phyloP scores from a whole-genome alignment of 2,888 invertebrate species.

The Osmoderma eremita region DNA sequence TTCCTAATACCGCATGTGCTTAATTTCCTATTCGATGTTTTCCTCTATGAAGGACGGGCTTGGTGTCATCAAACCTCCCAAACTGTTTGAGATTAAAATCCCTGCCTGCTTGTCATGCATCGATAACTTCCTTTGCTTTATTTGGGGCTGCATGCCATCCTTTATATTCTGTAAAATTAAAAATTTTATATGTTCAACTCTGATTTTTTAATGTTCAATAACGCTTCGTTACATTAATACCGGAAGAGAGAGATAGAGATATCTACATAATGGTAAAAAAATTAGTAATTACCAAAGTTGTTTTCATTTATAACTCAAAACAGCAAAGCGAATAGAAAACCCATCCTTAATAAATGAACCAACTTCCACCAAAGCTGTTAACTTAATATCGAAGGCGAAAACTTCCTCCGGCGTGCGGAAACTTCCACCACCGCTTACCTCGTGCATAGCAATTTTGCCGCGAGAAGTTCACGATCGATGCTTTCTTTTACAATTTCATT shows the following conservation, averaged over 20 bases:
- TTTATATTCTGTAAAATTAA: slow-evolving; percentile 63
- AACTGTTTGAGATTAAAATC: slow-evolving; percentile 65
- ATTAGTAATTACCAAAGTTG: too few species aligned
- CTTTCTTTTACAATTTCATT: slow-evolving; percentile 2
- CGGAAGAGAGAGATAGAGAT: too few species aligned
- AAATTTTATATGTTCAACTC: too few species aligned
- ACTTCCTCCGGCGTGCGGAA: slow-evolving; percentile 13
- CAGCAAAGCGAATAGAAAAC: too few species aligned
- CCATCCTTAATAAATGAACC: neutral
- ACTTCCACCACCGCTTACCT: slow-evolving; percentile 19
- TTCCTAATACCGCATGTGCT: neutral
- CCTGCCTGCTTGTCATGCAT: slow-evolving; percentile 63
- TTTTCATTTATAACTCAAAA: too few species aligned
- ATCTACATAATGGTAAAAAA: too few species aligned
- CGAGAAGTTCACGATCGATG: neutral
- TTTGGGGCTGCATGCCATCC: slow-evolving; percentile 64
- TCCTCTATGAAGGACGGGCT: slow-evolving; percentile 41
- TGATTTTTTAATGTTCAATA: too few species aligned
- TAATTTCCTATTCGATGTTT: slow-evolving; percentile 29
- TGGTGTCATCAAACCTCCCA: slow-evolving; percentile 42
- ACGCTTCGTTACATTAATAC: too few species aligned
- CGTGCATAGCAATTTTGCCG: slow-evolving; percentile 26
- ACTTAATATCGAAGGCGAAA: slow-evolving; percentile 20
- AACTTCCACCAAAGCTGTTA: slow-evolving; percentile 15
- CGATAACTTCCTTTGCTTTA: slow-evolving; percentile 64